These are phyloP conservation scores for Mylabris sibirica DNA, from an alignment of 2,888 invertebrate species.

Conservation along the genomic window DNA sequence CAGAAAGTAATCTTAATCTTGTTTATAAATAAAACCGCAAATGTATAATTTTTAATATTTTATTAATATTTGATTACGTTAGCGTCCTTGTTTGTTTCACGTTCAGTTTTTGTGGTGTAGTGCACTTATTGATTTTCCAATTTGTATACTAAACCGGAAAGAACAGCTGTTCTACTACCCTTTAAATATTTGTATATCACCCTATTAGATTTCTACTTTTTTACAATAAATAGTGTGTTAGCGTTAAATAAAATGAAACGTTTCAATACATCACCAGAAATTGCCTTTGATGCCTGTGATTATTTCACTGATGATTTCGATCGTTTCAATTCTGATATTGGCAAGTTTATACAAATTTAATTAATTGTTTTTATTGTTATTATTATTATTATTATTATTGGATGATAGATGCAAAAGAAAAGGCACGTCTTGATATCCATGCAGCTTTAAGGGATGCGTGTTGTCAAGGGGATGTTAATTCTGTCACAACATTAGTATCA, in stretches of 20 bases:
- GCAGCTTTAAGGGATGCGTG: conserved; percentile 80
- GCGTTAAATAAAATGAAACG: conserved; percentile 39
- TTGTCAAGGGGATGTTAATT: conserved; percentile 73
- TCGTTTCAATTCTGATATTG: conserved; percentile 64
- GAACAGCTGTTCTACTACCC: conserved; percentile 14
- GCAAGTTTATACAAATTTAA: conserved; percentile 55
- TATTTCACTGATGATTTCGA: conserved; percentile 76
- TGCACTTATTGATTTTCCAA: conserved; percentile 46
- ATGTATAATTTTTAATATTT: conserved; percentile 18
- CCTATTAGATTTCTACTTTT: no score
- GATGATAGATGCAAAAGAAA: conserved; percentile 74
- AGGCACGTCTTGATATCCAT: conserved; percentile 77
- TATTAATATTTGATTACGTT: conserved; percentile 30
- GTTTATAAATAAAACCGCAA: conserved; percentile 15
- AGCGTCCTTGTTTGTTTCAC: conserved; percentile 21
- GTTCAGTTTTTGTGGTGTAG: conserved; percentile 30
- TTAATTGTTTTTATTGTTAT: conserved; percentile 22
- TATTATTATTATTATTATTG: conserved; percentile 33
- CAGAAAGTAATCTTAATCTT: background rate
- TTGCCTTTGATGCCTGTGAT: conserved; percentile 73
- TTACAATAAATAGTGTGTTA: conserved; percentile 29
- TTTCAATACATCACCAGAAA: conserved; percentile 61
- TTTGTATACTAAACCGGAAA: background rate
- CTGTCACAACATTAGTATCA: conserved; percentile 72
- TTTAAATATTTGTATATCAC: background rate